phyloP scores from a whole-genome alignment of 1,140 invertebrate genomes.

The Bombyx mori region ASM3026992v2 NC_085115.1:9321501-9322000 shows the following conservation, averaged over 20 bases:
- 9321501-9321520: slow-evolving; percentile 5
- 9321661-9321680: slow-evolving; percentile 51
- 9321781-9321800: no score
- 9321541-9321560: slow-evolving; percentile 44
- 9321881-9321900: no score
- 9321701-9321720: not conserved
- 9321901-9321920: no score
- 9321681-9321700: slow-evolving; percentile 32
- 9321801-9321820: no score
- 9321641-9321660: slow-evolving; percentile 36
- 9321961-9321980: no score
- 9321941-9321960: no score
- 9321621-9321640: slow-evolving; percentile 32
- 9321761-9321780: no score
- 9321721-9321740: not conserved
- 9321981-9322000: no score
- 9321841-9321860: no score
- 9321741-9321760: not conserved
- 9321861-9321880: no score
- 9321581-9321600: slow-evolving; percentile 54
- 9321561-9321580: slow-evolving; percentile 48
- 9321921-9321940: no score
- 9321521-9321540: slow-evolving; percentile 43
- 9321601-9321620: slow-evolving; percentile 41
- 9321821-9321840: no score